phyloP scores from a whole-genome alignment of 2,113 vertebrate genomes.

The Festucalex cinctus region DNA sequence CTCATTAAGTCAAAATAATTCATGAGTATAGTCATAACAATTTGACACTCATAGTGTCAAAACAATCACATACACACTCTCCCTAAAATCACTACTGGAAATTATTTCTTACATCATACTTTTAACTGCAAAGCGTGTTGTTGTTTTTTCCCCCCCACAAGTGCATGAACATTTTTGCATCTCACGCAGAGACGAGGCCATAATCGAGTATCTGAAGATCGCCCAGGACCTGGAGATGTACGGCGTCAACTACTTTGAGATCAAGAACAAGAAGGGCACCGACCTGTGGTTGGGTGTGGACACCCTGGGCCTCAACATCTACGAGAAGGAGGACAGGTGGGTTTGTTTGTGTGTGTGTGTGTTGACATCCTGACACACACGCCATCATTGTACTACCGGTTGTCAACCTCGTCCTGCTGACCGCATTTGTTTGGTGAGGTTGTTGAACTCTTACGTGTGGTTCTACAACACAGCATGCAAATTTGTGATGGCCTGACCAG shows the following conservation, averaged over 20 bases:
- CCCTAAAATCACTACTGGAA: no score
- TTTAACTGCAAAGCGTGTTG: neutral
- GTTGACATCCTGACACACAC: slow-evolving; percentile 1
- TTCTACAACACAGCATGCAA: neutral
- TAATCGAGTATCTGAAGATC: slow-evolving; percentile 96
- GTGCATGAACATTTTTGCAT: neutral
- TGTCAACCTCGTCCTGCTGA: slow-evolving; percentile 10
- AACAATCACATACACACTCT: no score
- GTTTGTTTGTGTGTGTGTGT: neutral
- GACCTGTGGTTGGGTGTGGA: slow-evolving; percentile 95
- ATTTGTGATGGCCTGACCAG: neutral
- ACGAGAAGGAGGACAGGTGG: slow-evolving; percentile 90
- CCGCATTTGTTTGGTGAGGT: slow-evolving; percentile 35
- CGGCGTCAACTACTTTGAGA: slow-evolving; percentile 96
- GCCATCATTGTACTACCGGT: slow-evolving; percentile 22
- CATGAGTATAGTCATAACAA: neutral
- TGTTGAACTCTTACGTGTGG: slow-evolving; percentile 14
- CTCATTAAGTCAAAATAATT: no score
- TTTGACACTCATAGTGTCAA: neutral
- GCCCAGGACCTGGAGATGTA: slow-evolving; percentile 98
- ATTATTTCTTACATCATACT: no score
- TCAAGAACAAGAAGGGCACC: slow-evolving; percentile 96
- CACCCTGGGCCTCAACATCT: slow-evolving; percentile 93
- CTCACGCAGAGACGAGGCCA: slow-evolving; percentile 81
- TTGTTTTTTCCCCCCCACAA: no score